Percentiles rank a stretch among this genome's conserved stretches.
phyloP scores from a whole-genome alignment of 2,888 invertebrate genomes.

The Hartigia nigra region DNA sequence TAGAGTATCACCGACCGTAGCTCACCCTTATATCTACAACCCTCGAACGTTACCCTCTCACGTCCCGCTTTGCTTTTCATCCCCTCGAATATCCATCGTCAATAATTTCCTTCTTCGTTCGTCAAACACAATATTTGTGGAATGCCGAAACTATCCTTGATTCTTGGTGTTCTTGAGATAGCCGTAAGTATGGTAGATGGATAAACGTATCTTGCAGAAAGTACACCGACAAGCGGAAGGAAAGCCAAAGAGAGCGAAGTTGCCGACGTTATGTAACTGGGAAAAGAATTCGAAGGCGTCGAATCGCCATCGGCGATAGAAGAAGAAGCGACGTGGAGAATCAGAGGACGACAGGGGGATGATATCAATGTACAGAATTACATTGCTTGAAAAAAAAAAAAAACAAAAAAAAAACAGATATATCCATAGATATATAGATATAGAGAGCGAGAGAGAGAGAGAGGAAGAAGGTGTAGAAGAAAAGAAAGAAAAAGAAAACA shows the following conservation, averaged over 20 bases:
- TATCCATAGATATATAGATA: background rate
- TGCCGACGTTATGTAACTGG: background rate
- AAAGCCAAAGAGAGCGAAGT: background rate
- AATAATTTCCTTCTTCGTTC: background rate
- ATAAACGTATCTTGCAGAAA: background rate
- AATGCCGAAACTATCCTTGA: background rate
- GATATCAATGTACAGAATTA: background rate
- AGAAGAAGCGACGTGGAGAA: background rate
- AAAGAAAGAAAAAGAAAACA: conserved; percentile 23
- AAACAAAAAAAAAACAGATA: too few species aligned
- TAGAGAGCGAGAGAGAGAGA: conserved; percentile 13
- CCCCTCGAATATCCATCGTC: background rate
- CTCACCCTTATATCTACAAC: background rate
- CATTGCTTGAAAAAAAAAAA: background rate
- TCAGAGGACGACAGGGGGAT: background rate
- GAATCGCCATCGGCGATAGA: background rate
- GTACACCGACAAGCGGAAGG: background rate
- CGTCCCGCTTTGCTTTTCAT: background rate
- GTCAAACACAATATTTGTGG: background rate
- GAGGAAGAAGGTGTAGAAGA: conserved; percentile 11
- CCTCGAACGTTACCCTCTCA: background rate
- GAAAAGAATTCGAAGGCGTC: background rate
- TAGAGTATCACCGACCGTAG: background rate
- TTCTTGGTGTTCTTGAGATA: background rate
- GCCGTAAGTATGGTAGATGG: background rate